Evolutionary conservation across 2,888 invertebrate genomes (phyloP), one percentile per base, ranked within the genome.

Genomic region (Creontiades dilutus): DNA sequence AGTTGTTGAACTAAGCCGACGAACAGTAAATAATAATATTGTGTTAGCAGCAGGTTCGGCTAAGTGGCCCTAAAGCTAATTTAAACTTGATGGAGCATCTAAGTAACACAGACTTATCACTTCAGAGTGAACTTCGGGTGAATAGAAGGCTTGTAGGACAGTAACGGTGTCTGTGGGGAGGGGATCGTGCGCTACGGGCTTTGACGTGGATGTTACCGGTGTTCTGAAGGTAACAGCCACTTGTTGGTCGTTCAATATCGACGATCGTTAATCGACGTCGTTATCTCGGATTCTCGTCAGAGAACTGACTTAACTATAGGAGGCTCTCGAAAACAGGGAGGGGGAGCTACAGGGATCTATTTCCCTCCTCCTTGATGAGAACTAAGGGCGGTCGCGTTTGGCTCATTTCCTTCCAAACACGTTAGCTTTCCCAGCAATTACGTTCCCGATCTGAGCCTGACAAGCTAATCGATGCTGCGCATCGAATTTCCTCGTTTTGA

Each of bases 31-130:
- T 57, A 57, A 57, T n/a, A 57, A 57, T 57, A 57, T 57, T 57
- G 57, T n/a, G 16, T 57, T 57, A n/a, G 57, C 14, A n/a, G 57
- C 57, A n/a, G n/a, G n/a, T 57, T 16, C 57, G n/a, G 57, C 57
- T n/a, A 57, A 57, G 57, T 57, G 57, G 57, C n/a, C n/a, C 57
- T 57, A 57, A 57, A 57, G 57, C 57, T 57, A 57, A 57, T 57
- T 57, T n/a, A 57, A 57, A 57, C 57, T 57, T 57, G 16, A 57
- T 57, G 57, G 14, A 57, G 57, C 57, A 57, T 57, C 57, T n/a
- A 57, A 57, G 57, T 57, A 57, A 57, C 16, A 57, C 0, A 14
- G 57, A 57, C 57, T 57, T 57, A 16, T 57, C 57, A 57, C 57
- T 57, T 57, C 5, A 57, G 57, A 57, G n/a, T n/a, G 16, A n/a